Conservation (phyloP, 2,888 invertebrate species). For the Tortricodes alternella region DNA sequence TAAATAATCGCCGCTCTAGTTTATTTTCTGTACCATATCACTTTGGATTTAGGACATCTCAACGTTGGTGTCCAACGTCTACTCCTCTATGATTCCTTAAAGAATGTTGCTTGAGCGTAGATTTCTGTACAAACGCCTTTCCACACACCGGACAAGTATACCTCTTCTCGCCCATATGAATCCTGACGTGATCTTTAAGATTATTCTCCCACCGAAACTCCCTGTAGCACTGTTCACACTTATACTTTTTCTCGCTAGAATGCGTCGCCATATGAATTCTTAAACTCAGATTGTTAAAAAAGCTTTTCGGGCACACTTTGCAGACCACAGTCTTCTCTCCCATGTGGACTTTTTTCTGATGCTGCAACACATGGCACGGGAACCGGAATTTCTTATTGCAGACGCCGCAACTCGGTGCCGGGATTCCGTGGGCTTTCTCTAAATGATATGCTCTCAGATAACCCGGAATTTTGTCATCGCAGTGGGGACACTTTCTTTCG, state of each 20-base stretch:
- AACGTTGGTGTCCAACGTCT: slow-evolving; percentile 16
- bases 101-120: slow-evolving; percentile 61
- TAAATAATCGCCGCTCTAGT: too few relatives aligned
- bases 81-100: slow-evolving; percentile 52
- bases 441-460: slow-evolving; percentile 52
- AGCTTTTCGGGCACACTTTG: slow-evolving; percentile 71
- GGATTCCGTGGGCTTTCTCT: slow-evolving; percentile 55
- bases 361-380: slow-evolving; percentile 50
- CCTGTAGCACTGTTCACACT: slow-evolving; percentile 42
- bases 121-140: slow-evolving; percentile 64
- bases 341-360: slow-evolving; percentile 59
- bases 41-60: neutral
- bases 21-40: neutral
- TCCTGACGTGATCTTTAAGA: slow-evolving; percentile 35
- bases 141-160: slow-evolving; percentile 64
- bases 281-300: slow-evolving; percentile 51
- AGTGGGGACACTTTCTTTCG: slow-evolving; percentile 52
- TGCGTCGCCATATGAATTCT: slow-evolving; percentile 44
- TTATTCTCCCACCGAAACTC: slow-evolving; percentile 43
- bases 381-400: slow-evolving; percentile 59
- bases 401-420: slow-evolving; percentile 55
- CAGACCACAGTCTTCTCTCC: slow-evolving; percentile 63
- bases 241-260: slow-evolving; percentile 44
- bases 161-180: slow-evolving; percentile 60
- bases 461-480: slow-evolving; percentile 48